Evolutionary conservation across 53 echinoderm and acorn worm genomes (phyloP).

Genomic region (Holothuria scabra): DNA sequence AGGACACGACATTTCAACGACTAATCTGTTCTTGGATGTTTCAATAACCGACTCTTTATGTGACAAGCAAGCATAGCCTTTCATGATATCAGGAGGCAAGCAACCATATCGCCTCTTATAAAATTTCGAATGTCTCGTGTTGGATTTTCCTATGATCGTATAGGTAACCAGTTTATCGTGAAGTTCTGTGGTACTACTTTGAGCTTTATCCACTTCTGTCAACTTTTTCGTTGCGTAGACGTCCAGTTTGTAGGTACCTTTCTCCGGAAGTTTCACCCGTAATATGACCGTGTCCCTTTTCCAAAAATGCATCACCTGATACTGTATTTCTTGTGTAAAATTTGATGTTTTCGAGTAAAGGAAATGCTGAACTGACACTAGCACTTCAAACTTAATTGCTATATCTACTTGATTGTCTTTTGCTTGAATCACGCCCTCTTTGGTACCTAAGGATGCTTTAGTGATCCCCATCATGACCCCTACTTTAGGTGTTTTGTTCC

Average conservation of each 20-base stretch:
- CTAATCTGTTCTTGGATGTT: slow-evolving; percentile 1
- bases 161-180: slow-evolving; percentile 16
- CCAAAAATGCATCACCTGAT: slow-evolving; percentile 35
- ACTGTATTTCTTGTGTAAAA: slow-evolving; percentile 4
- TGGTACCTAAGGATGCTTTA: neutral
- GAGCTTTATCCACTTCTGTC: neutral
- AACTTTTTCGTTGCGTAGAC: slow-evolving; percentile 1
- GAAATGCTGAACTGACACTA: slow-evolving; percentile 15
- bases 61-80: slow-evolving; percentile 1
- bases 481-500: slow-evolving; percentile 7
- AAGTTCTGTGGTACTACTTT: neutral
- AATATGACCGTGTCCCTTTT: neutral
- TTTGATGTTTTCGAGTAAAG: neutral
- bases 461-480: slow-evolving; percentile 12
- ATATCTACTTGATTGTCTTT: slow-evolving; percentile 16
- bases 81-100: slow-evolving; percentile 9
- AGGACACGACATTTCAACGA: slow-evolving; percentile 26
- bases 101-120: slow-evolving; percentile 23
- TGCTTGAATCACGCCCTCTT: slow-evolving; percentile 6
- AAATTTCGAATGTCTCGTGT: neutral
- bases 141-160: slow-evolving; percentile 18
- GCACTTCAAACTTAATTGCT: neutral
- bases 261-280: neutral
- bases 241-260: slow-evolving; percentile 16
- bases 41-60: slow-evolving; percentile 17